Evolutionary conservation across 2,113 vertebrate genomes (phyloP), one percentile per base, ranked within the genome.

Genomic region (rat (Rattus norvegicus)): DNA sequence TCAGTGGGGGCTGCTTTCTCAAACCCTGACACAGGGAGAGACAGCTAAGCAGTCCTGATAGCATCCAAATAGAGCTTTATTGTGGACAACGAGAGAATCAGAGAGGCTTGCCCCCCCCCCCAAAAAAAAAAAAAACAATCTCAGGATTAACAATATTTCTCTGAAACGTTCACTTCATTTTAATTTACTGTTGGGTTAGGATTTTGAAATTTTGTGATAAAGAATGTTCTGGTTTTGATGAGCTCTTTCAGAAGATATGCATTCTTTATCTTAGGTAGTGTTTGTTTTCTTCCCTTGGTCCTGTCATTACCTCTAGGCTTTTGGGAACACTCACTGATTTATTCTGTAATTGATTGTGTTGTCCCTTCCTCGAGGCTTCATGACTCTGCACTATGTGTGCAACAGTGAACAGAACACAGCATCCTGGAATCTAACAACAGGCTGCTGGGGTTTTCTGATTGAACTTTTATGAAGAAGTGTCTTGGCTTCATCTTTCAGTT

Each of bases 181-280:
- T 87, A 47, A 70, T 90, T 69, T 92, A 9, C 24, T 93, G 1
- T 88, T 86, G 5, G 12, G 28, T 95, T 91, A 94, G 22, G 20
- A 88, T 79, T 52, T 47, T 92, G 65, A 88, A 94, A 95, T 88
- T 92, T 91, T 47, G 30, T 88, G 36, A 88, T 88, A 80, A 65
- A 76, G 4, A 89, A 13, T 73, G 10, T 47, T 83, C 22, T 75
- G 9, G 19, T 67, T 91, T 96, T 88, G 19, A 22, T 24, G 12
- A 20, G 16, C 36, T n/a, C 1, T 84, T 88, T 94, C 13, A 84
- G 49, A n/a, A 30, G 24, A 65, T 54, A 39, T 9, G 13, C 39
- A 2, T 43, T 86, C 8, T 83, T 86, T 14, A 56, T 73, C 73
- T 91, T 36, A 3, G 7, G 39, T 1, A 81, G 72, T 67, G 20